phyloP scores from a whole-genome alignment of 64 coral and sea anemone genomes.

The Actinia tenebrosa region DNA sequence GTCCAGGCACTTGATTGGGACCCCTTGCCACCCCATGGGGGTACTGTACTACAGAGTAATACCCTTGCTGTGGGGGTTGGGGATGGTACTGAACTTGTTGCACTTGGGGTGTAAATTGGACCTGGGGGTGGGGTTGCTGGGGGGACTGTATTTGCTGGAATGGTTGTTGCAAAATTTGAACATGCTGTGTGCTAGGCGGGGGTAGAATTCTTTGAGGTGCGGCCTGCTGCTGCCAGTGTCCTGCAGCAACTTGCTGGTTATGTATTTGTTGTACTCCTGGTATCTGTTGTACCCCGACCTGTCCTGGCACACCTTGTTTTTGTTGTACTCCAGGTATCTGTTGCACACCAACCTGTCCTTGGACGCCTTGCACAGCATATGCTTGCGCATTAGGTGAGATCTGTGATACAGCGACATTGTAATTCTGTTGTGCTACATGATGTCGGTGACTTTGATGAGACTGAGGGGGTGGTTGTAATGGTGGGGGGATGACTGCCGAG shows the following conservation, averaged over 20 bases:
- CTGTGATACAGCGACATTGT: not conserved
- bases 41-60: not conserved
- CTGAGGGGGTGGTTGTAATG: not conserved
- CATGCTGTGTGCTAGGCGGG: conserved; percentile 6
- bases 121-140: not conserved
- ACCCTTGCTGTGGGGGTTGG: conserved; percentile 11
- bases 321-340: not conserved
- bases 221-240: conserved; percentile 19
- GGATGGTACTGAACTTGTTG: conserved; percentile 37
- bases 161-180: not conserved
- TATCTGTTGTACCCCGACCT: not conserved
- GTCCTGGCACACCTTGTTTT: not conserved
- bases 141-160: not conserved
- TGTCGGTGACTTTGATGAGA: not conserved
- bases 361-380: not conserved
- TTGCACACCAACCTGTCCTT: not conserved
- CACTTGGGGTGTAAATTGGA: not conserved
- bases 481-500: not conserved
- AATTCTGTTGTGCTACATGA: conserved; percentile 7
- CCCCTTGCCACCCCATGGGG: not conserved
- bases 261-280: not conserved
- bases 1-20: not conserved
- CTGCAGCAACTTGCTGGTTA: not conserved
- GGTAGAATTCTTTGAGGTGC: not conserved
- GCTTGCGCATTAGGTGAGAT: not conserved